Percentiles rank a stretch among this genome's conserved stretches.
Conservation (phyloP, 2,113 vertebrate genomes). For the human region DNA sequence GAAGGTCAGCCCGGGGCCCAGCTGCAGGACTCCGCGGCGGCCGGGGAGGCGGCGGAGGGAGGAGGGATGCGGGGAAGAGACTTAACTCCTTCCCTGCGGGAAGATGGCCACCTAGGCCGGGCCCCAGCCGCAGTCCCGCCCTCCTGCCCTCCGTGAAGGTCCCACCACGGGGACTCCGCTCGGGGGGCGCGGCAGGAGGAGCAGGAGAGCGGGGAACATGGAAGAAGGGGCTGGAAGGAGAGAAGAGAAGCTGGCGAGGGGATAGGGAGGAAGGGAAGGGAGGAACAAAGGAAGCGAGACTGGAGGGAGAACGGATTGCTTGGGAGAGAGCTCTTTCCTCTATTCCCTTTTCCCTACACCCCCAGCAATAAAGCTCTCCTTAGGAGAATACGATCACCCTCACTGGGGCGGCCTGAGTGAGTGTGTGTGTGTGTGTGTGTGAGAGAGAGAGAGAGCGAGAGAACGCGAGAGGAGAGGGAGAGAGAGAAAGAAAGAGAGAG, state of each 20-base stretch:
- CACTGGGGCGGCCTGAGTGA: not conserved
- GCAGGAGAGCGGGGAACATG: not conserved
- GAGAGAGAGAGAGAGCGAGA: not conserved
- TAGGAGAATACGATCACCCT: not conserved
- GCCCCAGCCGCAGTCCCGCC: not conserved
- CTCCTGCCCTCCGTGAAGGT: not conserved
- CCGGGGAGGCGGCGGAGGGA: constrained; percentile 33
- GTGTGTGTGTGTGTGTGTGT: not conserved
- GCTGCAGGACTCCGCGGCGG: constrained; percentile 71
- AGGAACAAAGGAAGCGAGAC: constrained; percentile 71
- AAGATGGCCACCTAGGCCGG: constrained; percentile 27
- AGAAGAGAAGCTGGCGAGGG: not conserved
- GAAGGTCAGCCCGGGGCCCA: constrained; percentile 83
- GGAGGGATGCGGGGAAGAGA: constrained; percentile 47
- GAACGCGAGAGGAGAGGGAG: too few relatives aligned
- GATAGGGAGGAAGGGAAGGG: not conserved
- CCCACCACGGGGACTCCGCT: not conserved
- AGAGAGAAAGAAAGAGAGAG: too few relatives aligned
- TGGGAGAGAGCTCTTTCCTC: not conserved
- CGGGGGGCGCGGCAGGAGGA: not conserved
- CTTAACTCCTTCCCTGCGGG: constrained; percentile 80
- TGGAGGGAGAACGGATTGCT: not conserved
- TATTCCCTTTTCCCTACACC: not conserved
- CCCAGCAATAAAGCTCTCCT: not conserved
- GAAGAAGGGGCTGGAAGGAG: not conserved